These are phyloP conservation scores for Sebastiscus albofasciatus DNA, from an alignment of 2,797 vertebrate species.

Conservation along the genomic window DNA sequence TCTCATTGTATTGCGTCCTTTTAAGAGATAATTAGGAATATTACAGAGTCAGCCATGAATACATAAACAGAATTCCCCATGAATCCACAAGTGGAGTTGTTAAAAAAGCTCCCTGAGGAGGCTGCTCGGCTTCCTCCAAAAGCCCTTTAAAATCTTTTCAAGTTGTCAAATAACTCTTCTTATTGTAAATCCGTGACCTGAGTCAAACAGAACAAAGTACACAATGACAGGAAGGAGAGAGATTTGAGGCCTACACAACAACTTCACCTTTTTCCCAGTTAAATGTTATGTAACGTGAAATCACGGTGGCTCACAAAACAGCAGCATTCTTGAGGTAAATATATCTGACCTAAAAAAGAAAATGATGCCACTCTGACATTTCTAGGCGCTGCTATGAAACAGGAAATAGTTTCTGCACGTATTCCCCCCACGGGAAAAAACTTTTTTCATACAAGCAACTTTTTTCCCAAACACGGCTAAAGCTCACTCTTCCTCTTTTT, in stretches of 20 bases:
- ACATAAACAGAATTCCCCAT: slow-evolving; percentile 58
- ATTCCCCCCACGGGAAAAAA: slow-evolving; percentile 64
- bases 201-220: slow-evolving; percentile 48
- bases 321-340: slow-evolving; percentile 24
- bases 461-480: slow-evolving; percentile 64
- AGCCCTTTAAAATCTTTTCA: slow-evolving; percentile 29
- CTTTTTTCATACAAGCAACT: slow-evolving; percentile 66
- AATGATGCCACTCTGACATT: slow-evolving; percentile 46
- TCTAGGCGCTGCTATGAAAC: slow-evolving; percentile 65
- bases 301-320: slow-evolving; percentile 29
- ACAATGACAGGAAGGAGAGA: slow-evolving; percentile 39
- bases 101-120: slow-evolving; percentile 40
- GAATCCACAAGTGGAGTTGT: slow-evolving; percentile 59
- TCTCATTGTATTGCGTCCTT: slow-evolving; percentile 65
- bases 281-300: slow-evolving; percentile 56
- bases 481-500: slow-evolving; percentile 67
- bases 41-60: slow-evolving; percentile 71
- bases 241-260: slow-evolving; percentile 42
- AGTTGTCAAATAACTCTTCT: slow-evolving; percentile 36
- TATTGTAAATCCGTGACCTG: slow-evolving; percentile 10
- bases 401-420: slow-evolving; percentile 77
- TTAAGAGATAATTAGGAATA: slow-evolving; percentile 74
- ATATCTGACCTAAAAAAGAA: slow-evolving; percentile 45
- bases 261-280: slow-evolving; percentile 41
- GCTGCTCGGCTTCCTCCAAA: slow-evolving; percentile 22